A percentile compares a stretch with the other conserved stretches of the same genome.
Conservation (phyloP, 2,113 vertebrate genomes). For the Coturnix japonica region DNA sequence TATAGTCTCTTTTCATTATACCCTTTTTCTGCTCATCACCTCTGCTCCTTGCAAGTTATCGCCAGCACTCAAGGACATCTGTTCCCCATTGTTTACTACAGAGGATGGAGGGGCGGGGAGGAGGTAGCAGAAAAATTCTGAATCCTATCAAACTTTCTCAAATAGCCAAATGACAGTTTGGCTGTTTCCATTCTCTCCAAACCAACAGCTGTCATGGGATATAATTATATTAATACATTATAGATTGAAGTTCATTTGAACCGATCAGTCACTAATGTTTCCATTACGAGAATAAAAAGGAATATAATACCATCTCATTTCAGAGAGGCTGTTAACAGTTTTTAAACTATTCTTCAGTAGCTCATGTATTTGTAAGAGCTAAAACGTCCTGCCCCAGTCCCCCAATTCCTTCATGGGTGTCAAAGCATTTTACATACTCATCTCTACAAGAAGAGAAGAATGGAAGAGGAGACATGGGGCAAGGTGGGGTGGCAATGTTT, state of each 20-base stretch:
- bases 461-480: background rate
- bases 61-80: slow-evolving; percentile 38
- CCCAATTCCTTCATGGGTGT: background rate
- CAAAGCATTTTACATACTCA: background rate
- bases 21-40: slow-evolving; percentile 27
- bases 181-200: background rate
- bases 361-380: background rate
- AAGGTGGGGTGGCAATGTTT: background rate
- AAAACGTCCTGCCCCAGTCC: background rate
- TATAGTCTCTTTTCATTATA: background rate
- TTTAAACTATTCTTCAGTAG: background rate
- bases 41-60: slow-evolving; percentile 31
- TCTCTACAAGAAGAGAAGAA: background rate
- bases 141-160: slow-evolving; percentile 5
- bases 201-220: background rate
- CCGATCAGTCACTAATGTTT: slow-evolving; percentile 4
- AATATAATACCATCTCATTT: background rate
- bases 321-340: background rate
- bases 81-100: background rate
- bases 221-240: background rate
- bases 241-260: slow-evolving; percentile 10
- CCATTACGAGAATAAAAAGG: background rate
- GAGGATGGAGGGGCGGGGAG: background rate
- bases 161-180: background rate
- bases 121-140: background rate